Conservation (phyloP, 37 sponge, comb jelly and placozoan species). For the Agelas oroides region DNA sequence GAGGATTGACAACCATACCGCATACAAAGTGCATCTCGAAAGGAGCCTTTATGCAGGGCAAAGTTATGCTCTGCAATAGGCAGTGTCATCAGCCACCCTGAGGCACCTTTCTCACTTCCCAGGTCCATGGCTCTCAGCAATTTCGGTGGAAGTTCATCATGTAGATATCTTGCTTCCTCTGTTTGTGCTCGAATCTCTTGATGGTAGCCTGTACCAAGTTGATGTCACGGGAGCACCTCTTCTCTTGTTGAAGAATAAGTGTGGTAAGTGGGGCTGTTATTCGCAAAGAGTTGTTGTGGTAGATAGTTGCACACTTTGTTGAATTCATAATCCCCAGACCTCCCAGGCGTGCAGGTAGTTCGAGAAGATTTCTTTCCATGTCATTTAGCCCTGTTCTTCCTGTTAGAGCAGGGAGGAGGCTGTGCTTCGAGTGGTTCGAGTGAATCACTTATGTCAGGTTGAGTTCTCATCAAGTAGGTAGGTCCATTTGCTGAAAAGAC, state of each 20-base stretch:
- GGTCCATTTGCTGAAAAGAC: conserved; percentile 28
- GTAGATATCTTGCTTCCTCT: no score
- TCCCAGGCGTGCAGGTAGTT: conserved; percentile 6
- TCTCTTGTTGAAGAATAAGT: no score
- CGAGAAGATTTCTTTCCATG: not conserved
- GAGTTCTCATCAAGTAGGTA: conserved; percentile 15
- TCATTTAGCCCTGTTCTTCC: not conserved
- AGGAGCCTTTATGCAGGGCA: conserved; percentile 39
- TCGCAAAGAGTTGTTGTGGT: not conserved
- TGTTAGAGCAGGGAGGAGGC: conserved; percentile 11
- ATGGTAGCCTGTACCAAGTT: not conserved
- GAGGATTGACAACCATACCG: conserved; percentile 29
- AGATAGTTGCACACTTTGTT: no score
- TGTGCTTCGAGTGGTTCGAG: conserved; percentile 38
- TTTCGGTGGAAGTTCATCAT: not conserved
- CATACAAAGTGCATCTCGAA: conserved; percentile 39
- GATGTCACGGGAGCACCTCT: no score
- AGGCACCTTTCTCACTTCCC: conserved; percentile 26
- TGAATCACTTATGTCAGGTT: not conserved
- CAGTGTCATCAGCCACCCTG: no score
- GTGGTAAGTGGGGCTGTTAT: no score
- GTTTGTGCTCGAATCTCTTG: not conserved
- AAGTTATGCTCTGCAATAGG: conserved; percentile 27
- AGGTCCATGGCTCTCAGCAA: conserved; percentile 10
- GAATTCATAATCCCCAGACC: conserved; percentile 6